Percentiles rank a stretch among this genome's conserved stretches.
Evolutionary conservation across 2,888 invertebrate genomes (phyloP).

Genomic region (Monopis laevigella): DNA sequence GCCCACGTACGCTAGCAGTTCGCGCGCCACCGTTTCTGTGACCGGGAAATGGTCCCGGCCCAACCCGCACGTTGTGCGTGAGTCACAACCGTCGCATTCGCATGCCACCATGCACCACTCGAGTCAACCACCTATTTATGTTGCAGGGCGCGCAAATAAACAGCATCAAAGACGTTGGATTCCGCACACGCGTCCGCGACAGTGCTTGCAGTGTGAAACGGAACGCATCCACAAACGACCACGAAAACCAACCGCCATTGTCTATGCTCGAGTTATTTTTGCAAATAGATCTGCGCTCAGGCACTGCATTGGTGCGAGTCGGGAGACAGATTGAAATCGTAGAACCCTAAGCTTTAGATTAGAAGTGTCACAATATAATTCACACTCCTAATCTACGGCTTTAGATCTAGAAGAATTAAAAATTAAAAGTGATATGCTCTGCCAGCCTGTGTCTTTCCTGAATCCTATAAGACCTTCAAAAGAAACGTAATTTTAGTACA

Average conservation of each 20-base stretch:
- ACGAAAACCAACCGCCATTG: conserved; percentile 60
- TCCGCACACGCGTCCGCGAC: conserved; percentile 34
- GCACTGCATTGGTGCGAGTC: too few species aligned
- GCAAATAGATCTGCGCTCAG: conserved; percentile 43
- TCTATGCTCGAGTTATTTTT: conserved; percentile 61
- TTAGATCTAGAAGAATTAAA: too few species aligned
- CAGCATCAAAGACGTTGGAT: conserved; percentile 61
- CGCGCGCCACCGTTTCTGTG: conserved; percentile 6
- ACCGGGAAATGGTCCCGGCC: not conserved
- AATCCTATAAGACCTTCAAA: too few species aligned
- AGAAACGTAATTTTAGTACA: too few species aligned
- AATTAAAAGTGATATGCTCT: too few species aligned
- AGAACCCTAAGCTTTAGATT: too few species aligned
- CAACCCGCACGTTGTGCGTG: conserved; percentile 25
- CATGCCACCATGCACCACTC: conserved; percentile 47
- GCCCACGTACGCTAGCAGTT: conserved; percentile 1
- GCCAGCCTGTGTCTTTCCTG: too few species aligned
- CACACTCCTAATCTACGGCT: too few species aligned
- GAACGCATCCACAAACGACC: conserved; percentile 8
- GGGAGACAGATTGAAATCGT: too few species aligned
- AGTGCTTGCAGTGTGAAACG: conserved; percentile 6
- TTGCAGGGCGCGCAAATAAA: conserved; percentile 64
- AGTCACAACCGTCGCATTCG: conserved; percentile 35
- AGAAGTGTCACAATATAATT: too few species aligned
- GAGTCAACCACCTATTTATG: conserved; percentile 66